Base-by-base conservation (phyloP, 2,888 invertebrate genomes). In the Drosophila bunnanda region DNA sequence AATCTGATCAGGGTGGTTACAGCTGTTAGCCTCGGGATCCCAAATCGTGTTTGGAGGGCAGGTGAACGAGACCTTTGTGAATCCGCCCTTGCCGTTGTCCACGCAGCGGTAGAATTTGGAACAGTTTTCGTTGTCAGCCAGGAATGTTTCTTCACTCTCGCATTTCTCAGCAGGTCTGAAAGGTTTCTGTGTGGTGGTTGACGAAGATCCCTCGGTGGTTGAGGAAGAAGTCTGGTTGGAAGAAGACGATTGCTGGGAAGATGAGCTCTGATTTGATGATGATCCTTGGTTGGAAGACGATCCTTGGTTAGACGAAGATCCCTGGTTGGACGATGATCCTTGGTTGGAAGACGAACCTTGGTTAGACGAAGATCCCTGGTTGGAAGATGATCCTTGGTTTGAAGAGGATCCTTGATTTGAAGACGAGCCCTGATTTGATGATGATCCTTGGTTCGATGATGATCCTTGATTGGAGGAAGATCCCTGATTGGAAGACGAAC, bases 61-160 rank as follows among this genome's bases (percentile, higher is more conserved):
- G 6, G 89, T 91, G 70, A 93, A 94, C 32, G 93, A 93, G 58
- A 93, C 93, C 73, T 92, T 93, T 6, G 76, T 92, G 64, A 89
- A 93, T 2, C 92, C 92, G 8, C 93, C 93, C 39, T 91, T 89
- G 2, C 93, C 93, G 55, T 93, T 90, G 66, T 92, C 89, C 0
- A 93, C 91, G 78, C 94, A 94, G 53, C 94, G 92, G 75, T 94
- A 94, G 88, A 94, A 94, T 80, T 94, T 94, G 36, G 91, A 93
- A 72, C 94, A 94, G 76, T 94, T 93, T 39, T 91, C 77, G 2
- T 89, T 82, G 81, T 93, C 92, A 0, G 90, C 89, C 17, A 93
- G 76, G 78, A 92, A 93, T 20, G 81, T 89, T 50, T 92, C 93
- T 69, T 93, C 93, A 25, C 78, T 78, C 25, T 78, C 85, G 58